Evolutionary conservation across 2,113 vertebrate species (phyloP).

Genomic region (Astur gentilis): DNA sequence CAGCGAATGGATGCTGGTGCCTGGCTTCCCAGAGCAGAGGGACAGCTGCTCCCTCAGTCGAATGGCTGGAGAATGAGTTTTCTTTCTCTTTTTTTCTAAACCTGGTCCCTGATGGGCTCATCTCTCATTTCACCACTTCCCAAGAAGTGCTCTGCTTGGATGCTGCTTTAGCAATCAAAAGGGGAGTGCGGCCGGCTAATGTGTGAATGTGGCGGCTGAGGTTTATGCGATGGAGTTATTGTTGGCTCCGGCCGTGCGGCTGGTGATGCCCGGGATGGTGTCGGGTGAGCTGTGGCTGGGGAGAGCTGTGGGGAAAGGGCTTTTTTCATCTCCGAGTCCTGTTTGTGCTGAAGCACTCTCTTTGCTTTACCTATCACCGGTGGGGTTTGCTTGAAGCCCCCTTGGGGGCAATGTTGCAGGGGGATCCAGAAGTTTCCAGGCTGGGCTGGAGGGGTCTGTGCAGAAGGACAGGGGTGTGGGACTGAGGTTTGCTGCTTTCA

Average conservation of each 20-base stretch:
- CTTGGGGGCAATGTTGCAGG: background rate
- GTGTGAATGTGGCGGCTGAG: background rate
- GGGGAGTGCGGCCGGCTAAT: accelerated
- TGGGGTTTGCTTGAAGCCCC: background rate
- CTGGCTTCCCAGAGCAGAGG: background rate
- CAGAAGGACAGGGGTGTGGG: background rate
- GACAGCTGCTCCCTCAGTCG: constrained; percentile 1
- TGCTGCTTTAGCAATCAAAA: background rate
- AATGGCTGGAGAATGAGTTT: background rate
- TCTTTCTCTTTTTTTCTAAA: background rate
- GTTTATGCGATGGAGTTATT: background rate
- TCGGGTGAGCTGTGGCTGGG: background rate
- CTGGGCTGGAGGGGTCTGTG: background rate
- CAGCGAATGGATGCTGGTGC: background rate
- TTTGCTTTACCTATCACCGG: background rate
- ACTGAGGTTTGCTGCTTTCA: background rate
- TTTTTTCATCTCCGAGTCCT: background rate
- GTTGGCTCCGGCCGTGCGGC: background rate
- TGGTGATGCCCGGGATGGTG: background rate
- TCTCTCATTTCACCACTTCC: background rate
- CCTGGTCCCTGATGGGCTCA: background rate
- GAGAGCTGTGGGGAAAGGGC: background rate
- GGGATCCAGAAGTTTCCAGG: background rate
- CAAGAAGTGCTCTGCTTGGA: background rate
- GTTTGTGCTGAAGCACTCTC: background rate